These are phyloP conservation scores for Julus scanicus DNA, from an alignment of 2,888 invertebrate genomes.

Conservation along the genomic window DNA sequence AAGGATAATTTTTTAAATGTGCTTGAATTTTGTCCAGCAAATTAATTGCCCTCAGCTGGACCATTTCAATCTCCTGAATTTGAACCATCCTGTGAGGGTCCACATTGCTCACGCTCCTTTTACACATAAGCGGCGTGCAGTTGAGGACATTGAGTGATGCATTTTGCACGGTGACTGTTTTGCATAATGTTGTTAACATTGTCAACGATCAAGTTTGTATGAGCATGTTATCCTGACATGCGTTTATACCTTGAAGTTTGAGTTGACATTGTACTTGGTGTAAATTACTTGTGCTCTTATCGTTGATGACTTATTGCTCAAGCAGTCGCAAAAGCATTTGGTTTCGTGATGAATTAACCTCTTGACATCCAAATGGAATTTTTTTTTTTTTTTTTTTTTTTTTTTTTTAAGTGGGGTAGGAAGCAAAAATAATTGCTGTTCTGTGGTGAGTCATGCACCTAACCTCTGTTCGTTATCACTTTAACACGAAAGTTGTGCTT, in stretches of 20 bases:
- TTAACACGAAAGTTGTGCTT: not conserved
- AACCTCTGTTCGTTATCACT: not conserved
- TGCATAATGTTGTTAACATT: not conserved
- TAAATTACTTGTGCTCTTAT: slow-evolving; percentile 15
- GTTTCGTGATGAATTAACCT: slow-evolving; percentile 18
- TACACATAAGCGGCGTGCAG: not conserved
- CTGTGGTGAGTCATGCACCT: not conserved
- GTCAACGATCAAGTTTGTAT: not conserved
- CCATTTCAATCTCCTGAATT: too few relatives aligned
- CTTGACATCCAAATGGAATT: not conserved
- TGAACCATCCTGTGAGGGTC: too few relatives aligned
- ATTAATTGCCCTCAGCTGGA: too few relatives aligned
- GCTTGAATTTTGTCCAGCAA: too few relatives aligned
- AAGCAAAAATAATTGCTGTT: slow-evolving; percentile 11
- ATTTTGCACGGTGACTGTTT: not conserved
- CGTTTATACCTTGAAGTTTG: not conserved
- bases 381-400: not conserved
- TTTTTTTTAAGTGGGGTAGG: not conserved
- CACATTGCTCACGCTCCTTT: too few relatives aligned
- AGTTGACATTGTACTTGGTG: not conserved
- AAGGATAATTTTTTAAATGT: too few relatives aligned
- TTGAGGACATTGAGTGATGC: slow-evolving; percentile 21
- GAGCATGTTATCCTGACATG: not conserved
- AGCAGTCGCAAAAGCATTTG: not conserved
- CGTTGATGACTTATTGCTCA: not conserved